Evolutionary conservation across 2,797 vertebrate species (phyloP).

Genomic region (Tauraco hartlaubi): DNA sequence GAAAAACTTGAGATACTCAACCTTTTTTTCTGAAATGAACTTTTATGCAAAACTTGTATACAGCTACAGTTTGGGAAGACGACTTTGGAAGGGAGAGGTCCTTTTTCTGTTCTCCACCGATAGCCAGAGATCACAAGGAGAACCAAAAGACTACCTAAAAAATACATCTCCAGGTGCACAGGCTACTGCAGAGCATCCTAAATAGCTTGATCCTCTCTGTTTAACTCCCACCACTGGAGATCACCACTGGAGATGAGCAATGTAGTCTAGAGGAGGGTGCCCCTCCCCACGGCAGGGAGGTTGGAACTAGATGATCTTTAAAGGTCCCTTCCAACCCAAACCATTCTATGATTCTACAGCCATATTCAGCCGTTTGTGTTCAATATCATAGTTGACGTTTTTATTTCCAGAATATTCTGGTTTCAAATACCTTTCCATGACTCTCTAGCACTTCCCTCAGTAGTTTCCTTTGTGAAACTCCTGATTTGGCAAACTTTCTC

Average conservation of each 20-base stretch:
- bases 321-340: not conserved
- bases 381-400: not conserved
- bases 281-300: fast-evolving
- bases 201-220: not conserved
- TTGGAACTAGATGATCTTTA: not conserved
- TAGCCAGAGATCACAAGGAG: not conserved
- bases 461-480: not conserved
- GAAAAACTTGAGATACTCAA: not conserved
- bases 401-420: not conserved
- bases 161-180: not conserved
- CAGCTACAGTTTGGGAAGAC: not conserved
- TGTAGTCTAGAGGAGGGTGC: not conserved
- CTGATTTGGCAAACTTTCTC: not conserved
- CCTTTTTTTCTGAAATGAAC: not conserved
- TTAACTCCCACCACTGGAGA: not conserved
- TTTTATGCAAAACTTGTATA: not conserved
- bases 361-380: not conserved
- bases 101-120: not conserved
- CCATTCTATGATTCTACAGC: not conserved
- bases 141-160: not conserved
- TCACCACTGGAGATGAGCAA: not conserved
- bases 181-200: not conserved
- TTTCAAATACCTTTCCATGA: not conserved
- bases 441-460: not conserved
- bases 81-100: not conserved